phyloP scores from a whole-genome alignment of 1,140 invertebrate species.

The Dendrolimus punctatus region DNA sequence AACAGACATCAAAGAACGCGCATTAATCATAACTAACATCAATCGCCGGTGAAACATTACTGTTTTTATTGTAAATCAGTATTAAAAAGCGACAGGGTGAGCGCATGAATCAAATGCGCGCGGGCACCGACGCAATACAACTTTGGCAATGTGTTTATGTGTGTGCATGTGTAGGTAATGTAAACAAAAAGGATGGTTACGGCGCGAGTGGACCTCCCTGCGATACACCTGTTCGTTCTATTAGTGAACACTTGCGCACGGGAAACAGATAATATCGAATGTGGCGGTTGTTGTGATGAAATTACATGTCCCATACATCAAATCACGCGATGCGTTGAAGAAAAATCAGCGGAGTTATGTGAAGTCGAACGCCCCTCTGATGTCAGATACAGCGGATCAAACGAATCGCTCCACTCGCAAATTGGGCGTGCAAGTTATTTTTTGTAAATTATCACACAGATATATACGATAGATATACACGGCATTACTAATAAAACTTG shows the following conservation, averaged over 20 bases:
- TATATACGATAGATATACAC: conserved; percentile 39
- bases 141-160: background rate
- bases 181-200: conserved; percentile 51
- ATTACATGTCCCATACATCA: conserved; percentile 35
- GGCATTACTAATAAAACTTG: conserved; percentile 57
- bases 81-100: conserved; percentile 64
- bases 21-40: conserved; percentile 70
- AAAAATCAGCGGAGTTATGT: conserved; percentile 42
- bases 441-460: conserved; percentile 39
- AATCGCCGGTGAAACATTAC: conserved; percentile 60
- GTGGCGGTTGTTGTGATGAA: conserved; percentile 19
- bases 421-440: conserved; percentile 47
- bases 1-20: conserved; percentile 60
- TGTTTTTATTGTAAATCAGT: conserved; percentile 71
- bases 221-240: conserved; percentile 62
- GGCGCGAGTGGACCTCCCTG: conserved; percentile 50
- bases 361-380: conserved; percentile 22
- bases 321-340: conserved; percentile 41
- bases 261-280: conserved; percentile 33
- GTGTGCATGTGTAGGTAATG: conserved; percentile 1
- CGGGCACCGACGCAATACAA: conserved; percentile 54
- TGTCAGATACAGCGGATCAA: conserved; percentile 39
- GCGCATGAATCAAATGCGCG: conserved; percentile 54
- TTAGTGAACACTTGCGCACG: conserved; percentile 31
- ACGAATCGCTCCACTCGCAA: conserved; percentile 40